phyloP scores from a whole-genome alignment of 2,113 vertebrate genomes.

The Odobenus rosmarus region DNA sequence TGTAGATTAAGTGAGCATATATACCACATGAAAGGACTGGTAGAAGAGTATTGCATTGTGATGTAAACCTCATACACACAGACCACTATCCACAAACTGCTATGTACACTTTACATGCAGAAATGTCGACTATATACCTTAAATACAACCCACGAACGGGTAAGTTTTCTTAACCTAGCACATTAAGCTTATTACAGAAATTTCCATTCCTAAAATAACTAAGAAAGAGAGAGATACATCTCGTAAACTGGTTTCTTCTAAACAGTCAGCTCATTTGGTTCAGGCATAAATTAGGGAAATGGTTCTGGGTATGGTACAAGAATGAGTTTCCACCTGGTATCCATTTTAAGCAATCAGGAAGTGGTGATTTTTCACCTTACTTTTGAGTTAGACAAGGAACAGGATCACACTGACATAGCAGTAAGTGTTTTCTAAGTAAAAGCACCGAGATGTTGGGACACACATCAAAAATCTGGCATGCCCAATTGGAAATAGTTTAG shows the following conservation, averaged over 20 bases:
- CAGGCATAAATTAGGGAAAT: constrained; percentile 72
- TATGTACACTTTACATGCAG: constrained; percentile 58
- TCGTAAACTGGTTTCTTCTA: constrained; percentile 53
- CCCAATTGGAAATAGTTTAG: constrained; percentile 49
- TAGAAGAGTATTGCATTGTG: not conserved
- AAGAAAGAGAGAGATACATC: constrained; percentile 53
- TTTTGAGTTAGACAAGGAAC: constrained; percentile 67
- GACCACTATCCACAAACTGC: constrained; percentile 57
- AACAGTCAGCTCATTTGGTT: constrained; percentile 60
- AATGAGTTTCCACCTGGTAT: constrained; percentile 70
- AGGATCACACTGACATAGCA: constrained; percentile 56
- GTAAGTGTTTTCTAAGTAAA: constrained; percentile 30
- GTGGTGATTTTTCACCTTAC: constrained; percentile 66
- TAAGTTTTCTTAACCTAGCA: constrained; percentile 47
- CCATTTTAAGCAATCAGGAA: constrained; percentile 73
- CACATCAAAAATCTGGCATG: not conserved
- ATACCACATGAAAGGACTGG: constrained; percentile 10
- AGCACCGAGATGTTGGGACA: constrained; percentile 6
- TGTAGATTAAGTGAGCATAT: constrained; percentile 63
- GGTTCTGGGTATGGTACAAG: constrained; percentile 39
- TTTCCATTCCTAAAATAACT: constrained; percentile 39
- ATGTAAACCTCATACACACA: constrained; percentile 53
- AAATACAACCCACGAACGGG: constrained; percentile 48
- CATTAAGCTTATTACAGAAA: constrained; percentile 50
- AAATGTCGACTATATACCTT: constrained; percentile 59